phyloP scores from a whole-genome alignment of 1,140 invertebrate species.

The Sitobion miscanthi region DNA sequence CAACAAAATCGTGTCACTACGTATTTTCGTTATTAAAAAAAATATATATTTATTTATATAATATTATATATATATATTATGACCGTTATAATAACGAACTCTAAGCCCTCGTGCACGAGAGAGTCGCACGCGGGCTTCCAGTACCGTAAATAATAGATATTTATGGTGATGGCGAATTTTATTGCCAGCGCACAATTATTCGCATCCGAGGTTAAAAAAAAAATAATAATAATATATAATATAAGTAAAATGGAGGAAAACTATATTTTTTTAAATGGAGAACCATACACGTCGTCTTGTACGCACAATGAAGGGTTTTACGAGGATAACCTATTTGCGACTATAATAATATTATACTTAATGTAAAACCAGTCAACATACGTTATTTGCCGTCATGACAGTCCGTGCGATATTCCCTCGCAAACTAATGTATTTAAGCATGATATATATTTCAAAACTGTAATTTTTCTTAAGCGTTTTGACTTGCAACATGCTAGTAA shows the following conservation, averaged over 20 bases:
- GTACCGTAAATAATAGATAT: constrained; percentile 40
- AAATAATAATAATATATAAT: background rate
- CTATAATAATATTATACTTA: background rate
- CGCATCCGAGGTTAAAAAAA: background rate
- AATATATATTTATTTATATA: too few relatives aligned
- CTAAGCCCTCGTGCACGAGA: background rate
- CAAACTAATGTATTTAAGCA: background rate
- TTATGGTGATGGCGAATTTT: constrained; percentile 23
- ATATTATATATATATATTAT: background rate
- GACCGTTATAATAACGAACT: background rate
- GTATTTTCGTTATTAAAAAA: constrained; percentile 30
- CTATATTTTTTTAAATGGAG: background rate
- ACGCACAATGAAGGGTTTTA: background rate
- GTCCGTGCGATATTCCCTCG: background rate
- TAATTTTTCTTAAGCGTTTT: constrained; percentile 1
- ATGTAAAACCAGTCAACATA: background rate
- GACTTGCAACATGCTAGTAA: background rate
- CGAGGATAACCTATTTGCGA: background rate
- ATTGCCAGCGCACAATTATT: background rate
- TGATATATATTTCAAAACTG: background rate
- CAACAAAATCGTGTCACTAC: background rate
- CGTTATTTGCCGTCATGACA: background rate
- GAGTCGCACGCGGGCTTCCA: background rate
- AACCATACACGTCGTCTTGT: background rate
- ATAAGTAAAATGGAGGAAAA: background rate